These are phyloP conservation scores for Dione juno DNA, from an alignment of 2,888 invertebrate species.

Conservation along the genomic window DNA sequence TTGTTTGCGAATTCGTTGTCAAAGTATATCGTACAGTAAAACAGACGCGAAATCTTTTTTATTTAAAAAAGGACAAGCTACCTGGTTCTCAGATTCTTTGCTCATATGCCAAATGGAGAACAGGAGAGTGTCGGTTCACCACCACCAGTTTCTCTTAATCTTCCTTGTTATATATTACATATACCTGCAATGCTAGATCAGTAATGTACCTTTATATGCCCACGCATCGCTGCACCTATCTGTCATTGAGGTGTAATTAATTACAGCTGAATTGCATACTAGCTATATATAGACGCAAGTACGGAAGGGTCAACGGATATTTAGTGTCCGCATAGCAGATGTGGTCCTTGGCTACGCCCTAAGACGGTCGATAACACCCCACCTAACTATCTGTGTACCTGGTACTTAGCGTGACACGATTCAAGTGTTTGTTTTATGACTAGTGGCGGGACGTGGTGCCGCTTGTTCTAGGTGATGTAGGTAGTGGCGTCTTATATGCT, in stretches of 20 bases:
- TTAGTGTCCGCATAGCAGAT: conserved; percentile 81
- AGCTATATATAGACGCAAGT: conserved; percentile 59
- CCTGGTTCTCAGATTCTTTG: not conserved
- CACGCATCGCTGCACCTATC: conserved; percentile 71
- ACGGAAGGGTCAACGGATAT: conserved; percentile 79
- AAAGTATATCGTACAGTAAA: no score
- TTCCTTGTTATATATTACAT: conserved; percentile 5
- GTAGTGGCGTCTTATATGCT: not conserved
- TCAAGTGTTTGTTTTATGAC: conserved; percentile 33
- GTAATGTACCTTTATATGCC: conserved; percentile 47
- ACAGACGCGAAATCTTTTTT: no score
- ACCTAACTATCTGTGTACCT: conserved; percentile 77
- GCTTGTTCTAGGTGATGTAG: not conserved
- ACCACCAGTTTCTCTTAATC: not conserved
- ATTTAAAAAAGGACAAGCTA: no score
- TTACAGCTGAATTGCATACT: conserved; percentile 73
- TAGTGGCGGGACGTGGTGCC: conserved; percentile 15
- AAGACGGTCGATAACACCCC: conserved; percentile 84
- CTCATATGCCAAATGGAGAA: not conserved
- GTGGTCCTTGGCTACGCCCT: conserved; percentile 80
- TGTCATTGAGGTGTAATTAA: conserved; percentile 80
- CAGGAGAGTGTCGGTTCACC: not conserved
- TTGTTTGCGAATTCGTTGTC: no score
- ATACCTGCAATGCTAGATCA: not conserved
- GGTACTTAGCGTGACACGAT: conserved; percentile 63